Evolutionary conservation across 2,888 invertebrate genomes (phyloP).

Genomic region (Ichneumoninae sp.): DNA sequence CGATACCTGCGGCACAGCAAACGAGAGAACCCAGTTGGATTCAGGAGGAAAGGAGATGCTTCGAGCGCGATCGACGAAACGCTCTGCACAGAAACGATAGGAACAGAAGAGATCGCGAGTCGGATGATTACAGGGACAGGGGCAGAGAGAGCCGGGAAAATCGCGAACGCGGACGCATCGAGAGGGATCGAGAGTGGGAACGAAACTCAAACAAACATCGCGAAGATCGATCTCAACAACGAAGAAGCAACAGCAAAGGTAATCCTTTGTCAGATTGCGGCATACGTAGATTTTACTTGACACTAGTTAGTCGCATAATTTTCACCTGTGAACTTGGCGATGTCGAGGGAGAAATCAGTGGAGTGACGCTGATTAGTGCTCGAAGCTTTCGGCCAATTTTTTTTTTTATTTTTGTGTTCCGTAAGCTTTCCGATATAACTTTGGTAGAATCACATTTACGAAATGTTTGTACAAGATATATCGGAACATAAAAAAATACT

Average conservation of each 20-base stretch:
- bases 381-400: background rate
- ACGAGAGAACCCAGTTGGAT: constrained; percentile 58
- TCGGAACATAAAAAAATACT: background rate
- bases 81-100: constrained; percentile 71
- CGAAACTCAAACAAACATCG: constrained; percentile 66
- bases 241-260: constrained; percentile 71
- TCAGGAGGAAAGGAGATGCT: constrained; percentile 68
- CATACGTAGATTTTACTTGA: constrained; percentile 4
- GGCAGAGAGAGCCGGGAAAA: constrained; percentile 58
- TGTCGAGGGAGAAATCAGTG: background rate
- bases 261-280: constrained; percentile 61
- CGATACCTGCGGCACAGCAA: constrained; percentile 10
- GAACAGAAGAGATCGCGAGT: constrained; percentile 73
- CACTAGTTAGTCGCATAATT: background rate
- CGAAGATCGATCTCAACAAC: constrained; percentile 67
- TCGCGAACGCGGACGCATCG: constrained; percentile 70
- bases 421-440: constrained; percentile 6
- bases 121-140: constrained; percentile 73
- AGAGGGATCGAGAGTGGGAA: constrained; percentile 73
- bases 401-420: background rate
- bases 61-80: constrained; percentile 71
- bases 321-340: background rate
- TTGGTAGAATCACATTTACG: background rate
- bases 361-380: background rate
- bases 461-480: constrained; percentile 12